These are phyloP conservation scores for Scaptomyza reducta DNA, from an alignment of 2,888 invertebrate species.

Conservation along the genomic window DNA sequence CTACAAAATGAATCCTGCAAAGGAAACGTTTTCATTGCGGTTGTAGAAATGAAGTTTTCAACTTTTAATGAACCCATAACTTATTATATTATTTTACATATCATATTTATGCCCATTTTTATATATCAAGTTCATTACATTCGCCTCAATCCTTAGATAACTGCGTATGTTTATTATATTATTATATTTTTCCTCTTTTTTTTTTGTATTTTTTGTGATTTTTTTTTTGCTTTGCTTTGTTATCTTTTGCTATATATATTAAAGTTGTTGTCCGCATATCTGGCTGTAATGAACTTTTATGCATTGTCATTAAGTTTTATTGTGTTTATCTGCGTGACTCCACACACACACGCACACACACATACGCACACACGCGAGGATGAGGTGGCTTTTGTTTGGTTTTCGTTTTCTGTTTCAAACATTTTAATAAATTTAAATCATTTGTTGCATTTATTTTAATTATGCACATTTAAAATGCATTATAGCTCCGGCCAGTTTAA, in stretches of 20 bases:
- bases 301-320: conserved; percentile 77
- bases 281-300: conserved; percentile 74
- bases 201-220: not conserved
- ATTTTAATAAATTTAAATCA: conserved; percentile 78
- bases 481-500: conserved; percentile 46
- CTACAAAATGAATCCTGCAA: too few species aligned
- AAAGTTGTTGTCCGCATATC: conserved; percentile 47
- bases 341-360: not conserved
- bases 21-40: too few species aligned
- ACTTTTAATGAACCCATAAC: too few species aligned
- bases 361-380: not conserved
- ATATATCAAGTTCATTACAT: not conserved
- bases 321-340: conserved; percentile 56
- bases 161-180: not conserved
- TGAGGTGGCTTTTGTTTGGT: conserved; percentile 35
- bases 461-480: conserved; percentile 75
- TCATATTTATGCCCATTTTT: not conserved
- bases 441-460: conserved; percentile 79
- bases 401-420: conserved; percentile 43
- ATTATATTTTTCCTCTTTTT: not conserved
- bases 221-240: conserved; percentile 1
- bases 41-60: too few species aligned
- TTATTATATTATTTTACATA: not conserved
- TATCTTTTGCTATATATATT: conserved; percentile 22
- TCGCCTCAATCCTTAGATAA: not conserved